These are phyloP conservation scores for Phylloscopus collybita DNA, from an alignment of 2,797 vertebrate species.

Conservation along the genomic window DNA sequence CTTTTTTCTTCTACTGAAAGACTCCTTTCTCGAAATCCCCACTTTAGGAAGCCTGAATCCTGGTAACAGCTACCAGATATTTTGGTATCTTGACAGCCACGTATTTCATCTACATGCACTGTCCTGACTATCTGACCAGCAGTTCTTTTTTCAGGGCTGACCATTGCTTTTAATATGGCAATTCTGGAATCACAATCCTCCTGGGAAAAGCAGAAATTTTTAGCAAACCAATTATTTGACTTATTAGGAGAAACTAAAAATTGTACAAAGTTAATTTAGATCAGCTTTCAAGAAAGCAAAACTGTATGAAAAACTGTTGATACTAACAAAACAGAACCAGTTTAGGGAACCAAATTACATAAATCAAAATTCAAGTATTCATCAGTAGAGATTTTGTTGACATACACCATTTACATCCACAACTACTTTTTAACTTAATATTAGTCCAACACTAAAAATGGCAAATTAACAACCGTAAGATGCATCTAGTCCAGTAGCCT, in stretches of 20 bases:
- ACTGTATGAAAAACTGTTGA: not conserved
- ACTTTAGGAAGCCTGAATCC: not conserved
- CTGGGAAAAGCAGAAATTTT: conserved; percentile 16
- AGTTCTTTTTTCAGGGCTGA: not conserved
- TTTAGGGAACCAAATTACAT: not conserved
- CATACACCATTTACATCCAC: not conserved
- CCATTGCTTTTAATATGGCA: not conserved
- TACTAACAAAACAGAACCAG: not conserved
- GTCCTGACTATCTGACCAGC: not conserved
- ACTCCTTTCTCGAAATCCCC: not conserved
- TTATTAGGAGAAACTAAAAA: not conserved
- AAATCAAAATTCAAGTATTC: not conserved
- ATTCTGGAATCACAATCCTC: not conserved
- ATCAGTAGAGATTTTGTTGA: not conserved
- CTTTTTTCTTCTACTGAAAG: not conserved
- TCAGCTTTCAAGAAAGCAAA: not conserved
- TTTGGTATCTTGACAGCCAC: not conserved
- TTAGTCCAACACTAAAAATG: not conserved
- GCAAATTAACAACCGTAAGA: not conserved
- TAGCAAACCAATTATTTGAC: not conserved
- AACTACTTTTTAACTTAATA: not conserved
- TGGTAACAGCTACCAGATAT: not conserved
- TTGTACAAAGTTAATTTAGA: not conserved
- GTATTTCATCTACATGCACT: not conserved
- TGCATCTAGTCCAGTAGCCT: not conserved